Percentiles rank a stretch among this genome's conserved stretches.
Conservation (phyloP, 30 jellyfish, hydroid and myxozoan genomes). For the Hydractinia symbiolongicarpus region DNA sequence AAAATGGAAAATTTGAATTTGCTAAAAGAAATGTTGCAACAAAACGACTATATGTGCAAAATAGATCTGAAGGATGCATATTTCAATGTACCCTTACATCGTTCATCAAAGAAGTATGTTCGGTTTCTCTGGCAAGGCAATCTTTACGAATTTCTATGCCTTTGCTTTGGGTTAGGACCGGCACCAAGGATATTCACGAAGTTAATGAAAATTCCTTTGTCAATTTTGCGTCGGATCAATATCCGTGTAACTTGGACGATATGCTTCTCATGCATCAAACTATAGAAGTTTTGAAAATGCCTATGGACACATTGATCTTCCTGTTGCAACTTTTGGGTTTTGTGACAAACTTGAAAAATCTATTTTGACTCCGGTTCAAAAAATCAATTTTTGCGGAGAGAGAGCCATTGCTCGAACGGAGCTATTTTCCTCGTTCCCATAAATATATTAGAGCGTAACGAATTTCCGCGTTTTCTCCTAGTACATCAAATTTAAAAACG, state of each 20-base stretch:
- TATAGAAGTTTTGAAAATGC: background rate
- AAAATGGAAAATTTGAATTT: no score
- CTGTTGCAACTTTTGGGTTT: background rate
- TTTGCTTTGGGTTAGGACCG: conserved; percentile 10
- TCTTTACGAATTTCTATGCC: conserved; percentile 1
- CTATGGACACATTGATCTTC: conserved; percentile 1
- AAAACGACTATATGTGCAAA: background rate
- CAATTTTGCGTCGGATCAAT: background rate
- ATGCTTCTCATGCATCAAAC: conserved; percentile 1
- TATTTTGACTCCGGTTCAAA: background rate
- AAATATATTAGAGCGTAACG: no score
- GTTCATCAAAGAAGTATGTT: background rate
- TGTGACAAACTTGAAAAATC: background rate
- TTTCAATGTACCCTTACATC: background rate
- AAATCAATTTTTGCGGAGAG: no score
- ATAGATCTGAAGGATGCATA: conserved; percentile 1
- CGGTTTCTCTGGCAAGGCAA: background rate
- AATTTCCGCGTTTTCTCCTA: no score
- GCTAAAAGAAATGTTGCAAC: no score
- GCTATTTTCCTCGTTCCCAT: no score
- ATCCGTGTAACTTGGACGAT: background rate
- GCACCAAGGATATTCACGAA: conserved; percentile 1
- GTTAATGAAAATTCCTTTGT: background rate
- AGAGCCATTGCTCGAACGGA: no score
- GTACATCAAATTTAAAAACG: no score